Base-by-base conservation (phyloP, 2,797 vertebrate genomes). In the Hirundo rustica region DNA sequence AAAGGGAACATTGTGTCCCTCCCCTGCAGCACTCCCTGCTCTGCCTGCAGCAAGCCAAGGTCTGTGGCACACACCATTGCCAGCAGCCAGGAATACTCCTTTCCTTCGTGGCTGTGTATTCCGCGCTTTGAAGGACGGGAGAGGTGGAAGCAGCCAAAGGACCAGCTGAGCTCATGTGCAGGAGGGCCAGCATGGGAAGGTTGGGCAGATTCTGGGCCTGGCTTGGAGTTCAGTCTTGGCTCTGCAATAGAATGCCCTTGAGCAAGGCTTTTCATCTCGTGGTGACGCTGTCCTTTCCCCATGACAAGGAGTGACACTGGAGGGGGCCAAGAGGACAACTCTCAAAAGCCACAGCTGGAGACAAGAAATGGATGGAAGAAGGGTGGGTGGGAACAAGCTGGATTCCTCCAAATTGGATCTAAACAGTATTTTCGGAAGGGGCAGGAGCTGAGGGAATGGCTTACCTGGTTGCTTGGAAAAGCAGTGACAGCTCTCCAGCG, bases 11-110 rank as follows among this genome's bases (percentile, higher is more conserved):
- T 57, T 34, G 60, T 8, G 94, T 96, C 92, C 95, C 89, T 95
- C 84, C 89, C 22, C 53, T 93, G 67, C 81, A 92, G 67, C 88
- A 38, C 65, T 93, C 78, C 78, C 89, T 80, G 67, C 68, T 44
- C 90, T 82, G 90, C 80, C 93, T 93, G 83, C 42, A 1, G 83
- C 74, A 26, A 92, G 80, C 96, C 96, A 96, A 96, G 96, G 96
- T 95, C 95, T 95, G 27, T 95, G 95, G 94, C 89, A 78, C 90
- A 89, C 73, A 29, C 88, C 90, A 70, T 5, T 96, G 96, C 96
- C 96, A 96, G 47, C 92, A 87, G 82, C 90, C 85, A 76, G 70
- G 76, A 84, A 90, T 88, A 67, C 85, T 96, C 93, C 83, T 96
- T 92, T 86, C 80, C 77, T 93, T 88, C 3, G 0, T 60, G 83